Conservation (phyloP, 2,113 vertebrate genomes). For the Centropus bengalensis region DNA sequence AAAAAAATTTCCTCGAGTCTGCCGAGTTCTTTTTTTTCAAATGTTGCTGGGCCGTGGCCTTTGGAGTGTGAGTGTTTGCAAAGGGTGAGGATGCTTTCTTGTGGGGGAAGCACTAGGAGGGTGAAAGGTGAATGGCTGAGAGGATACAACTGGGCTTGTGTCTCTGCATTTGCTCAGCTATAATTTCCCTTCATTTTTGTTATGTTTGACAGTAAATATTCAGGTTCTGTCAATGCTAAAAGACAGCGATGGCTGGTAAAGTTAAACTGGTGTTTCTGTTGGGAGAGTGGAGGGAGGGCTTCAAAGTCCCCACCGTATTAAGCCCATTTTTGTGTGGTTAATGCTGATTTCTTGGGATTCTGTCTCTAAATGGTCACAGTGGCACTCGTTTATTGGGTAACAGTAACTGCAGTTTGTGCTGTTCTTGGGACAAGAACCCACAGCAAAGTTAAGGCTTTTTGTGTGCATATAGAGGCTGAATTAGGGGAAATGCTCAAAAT, state of each 20-base stretch:
- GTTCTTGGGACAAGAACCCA: background rate
- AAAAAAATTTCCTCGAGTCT: background rate
- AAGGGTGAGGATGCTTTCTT: background rate
- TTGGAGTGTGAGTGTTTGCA: background rate
- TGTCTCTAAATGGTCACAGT: background rate
- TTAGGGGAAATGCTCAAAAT: slow-evolving; percentile 52
- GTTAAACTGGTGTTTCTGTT: background rate
- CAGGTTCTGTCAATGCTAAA: background rate
- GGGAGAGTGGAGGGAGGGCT: background rate
- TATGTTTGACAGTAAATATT: background rate
- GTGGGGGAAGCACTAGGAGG: background rate
- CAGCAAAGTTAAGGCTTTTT: background rate
- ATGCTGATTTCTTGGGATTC: background rate
- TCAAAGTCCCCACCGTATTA: background rate
- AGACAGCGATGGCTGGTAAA: background rate
- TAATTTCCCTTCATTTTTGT: background rate
- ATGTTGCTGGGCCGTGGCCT: background rate
- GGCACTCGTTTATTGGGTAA: background rate
- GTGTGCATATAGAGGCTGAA: slow-evolving; percentile 10
- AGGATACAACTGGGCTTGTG: background rate
- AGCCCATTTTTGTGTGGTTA: background rate
- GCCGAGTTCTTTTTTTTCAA: background rate
- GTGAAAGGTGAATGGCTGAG: background rate
- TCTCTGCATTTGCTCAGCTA: background rate
- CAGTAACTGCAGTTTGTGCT: background rate